Conservation (phyloP, 2,113 vertebrate species). For the Percopsis transmontana region DNA sequence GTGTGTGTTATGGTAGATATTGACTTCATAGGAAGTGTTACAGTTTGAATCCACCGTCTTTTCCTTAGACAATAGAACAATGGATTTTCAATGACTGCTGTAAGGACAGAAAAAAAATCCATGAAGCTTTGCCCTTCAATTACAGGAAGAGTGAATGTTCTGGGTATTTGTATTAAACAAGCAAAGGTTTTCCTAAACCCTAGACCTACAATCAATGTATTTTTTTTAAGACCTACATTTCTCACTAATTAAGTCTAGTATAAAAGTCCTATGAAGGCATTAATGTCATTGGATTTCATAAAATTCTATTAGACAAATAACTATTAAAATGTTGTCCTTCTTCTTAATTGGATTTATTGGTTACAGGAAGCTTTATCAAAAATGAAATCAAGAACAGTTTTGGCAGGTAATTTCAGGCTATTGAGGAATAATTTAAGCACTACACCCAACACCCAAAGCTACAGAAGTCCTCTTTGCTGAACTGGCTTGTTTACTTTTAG, state of each 20-base stretch:
- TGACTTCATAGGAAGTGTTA: slow-evolving; percentile 64
- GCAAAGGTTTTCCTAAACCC: slow-evolving; percentile 23
- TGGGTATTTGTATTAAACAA: slow-evolving; percentile 43
- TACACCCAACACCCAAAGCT: slow-evolving; percentile 41
- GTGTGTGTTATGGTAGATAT: slow-evolving; percentile 25
- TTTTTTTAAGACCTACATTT: slow-evolving; percentile 42
- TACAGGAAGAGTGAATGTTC: slow-evolving; percentile 46
- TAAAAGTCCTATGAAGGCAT: slow-evolving; percentile 42
- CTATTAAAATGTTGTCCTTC: background rate
- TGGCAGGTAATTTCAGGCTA: background rate
- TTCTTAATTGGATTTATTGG: no score
- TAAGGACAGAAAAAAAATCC: slow-evolving; percentile 68
- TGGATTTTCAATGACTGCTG: slow-evolving; percentile 55
- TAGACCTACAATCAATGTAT: slow-evolving; percentile 33
- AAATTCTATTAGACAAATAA: no score
- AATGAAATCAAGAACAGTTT: no score
- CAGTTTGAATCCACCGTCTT: slow-evolving; percentile 62
- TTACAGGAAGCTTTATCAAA: background rate
- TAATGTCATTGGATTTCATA: background rate
- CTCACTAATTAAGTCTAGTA: slow-evolving; percentile 41
- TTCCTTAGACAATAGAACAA: slow-evolving; percentile 73
- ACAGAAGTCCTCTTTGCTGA: slow-evolving; percentile 61
- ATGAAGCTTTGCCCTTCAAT: slow-evolving; percentile 63
- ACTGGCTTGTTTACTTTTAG: slow-evolving; percentile 65
- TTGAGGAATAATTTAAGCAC: slow-evolving; percentile 28